Evolutionary conservation across 2,888 invertebrate genomes (phyloP), one percentile per base, ranked within the genome.

Genomic region (Mamestra brassicae): DNA sequence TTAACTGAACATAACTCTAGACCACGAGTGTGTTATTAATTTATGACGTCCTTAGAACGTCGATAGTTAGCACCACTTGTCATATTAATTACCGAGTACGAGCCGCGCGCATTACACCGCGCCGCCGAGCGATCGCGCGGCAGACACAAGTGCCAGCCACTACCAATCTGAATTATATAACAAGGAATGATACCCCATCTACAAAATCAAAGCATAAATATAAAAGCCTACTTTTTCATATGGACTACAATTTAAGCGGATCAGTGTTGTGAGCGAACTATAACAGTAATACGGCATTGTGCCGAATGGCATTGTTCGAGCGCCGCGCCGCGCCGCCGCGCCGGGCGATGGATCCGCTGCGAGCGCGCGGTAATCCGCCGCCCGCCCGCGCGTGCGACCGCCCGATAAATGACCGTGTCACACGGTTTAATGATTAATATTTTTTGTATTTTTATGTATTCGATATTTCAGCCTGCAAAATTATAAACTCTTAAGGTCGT

Each of bases 221-320:
- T 62, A 58, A 63, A 69, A 69, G 50, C 50, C 26, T 36, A 65
- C 54, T 70, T 81, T 64, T 83, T 79, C 64, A 58, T 74, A 68
- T 80, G 54, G 34, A 80, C 62, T 60, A 74, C 57, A 84, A 68
- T 81, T 62, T 68, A 62, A 80, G 62, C 75, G 68, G 85, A 84
- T 84, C 75, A 63, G 50, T 54, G 65, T 58, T 58, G 61, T 71
- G 64, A 66, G 52, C 52, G 55, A 42, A 75, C 54, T 66, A 69
- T 57, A 55, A 71, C 61, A 71, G 74, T 80, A 71, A 69, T 70
- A 70, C 68, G 75, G 55, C 42, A 75, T 71, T 81, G 75, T 74
- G 60, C 69, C 26, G 80, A 68, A 63, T 64, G 67, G 65, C 55
- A 81, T 72, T 81, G 84, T 80, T 61, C 68, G 69, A 63, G 61